Percentiles rank a stretch among this genome's conserved stretches.
These are phyloP conservation scores for Epizoanthus scotinus DNA, from an alignment of 92 coral and sea anemone species.

Conservation along the genomic window DNA sequence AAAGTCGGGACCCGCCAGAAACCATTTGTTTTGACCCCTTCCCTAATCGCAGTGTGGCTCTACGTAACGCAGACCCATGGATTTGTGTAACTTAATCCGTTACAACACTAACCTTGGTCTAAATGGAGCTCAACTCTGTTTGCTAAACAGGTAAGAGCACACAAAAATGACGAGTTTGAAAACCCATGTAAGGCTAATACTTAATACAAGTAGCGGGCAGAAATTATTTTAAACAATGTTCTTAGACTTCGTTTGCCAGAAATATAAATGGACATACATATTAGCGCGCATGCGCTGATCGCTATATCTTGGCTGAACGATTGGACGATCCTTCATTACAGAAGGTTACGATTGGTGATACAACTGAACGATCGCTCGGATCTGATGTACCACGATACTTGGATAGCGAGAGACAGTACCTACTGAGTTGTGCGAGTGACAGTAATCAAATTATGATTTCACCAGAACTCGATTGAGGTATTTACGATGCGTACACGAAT, in stretches of 20 bases:
- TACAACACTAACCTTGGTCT: neutral
- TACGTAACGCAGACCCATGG: too few relatives aligned
- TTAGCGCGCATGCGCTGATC: constrained; percentile 10
- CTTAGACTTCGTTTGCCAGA: neutral
- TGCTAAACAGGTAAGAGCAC: neutral
- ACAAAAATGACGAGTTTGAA: constrained; percentile 15
- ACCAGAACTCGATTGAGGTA: too few relatives aligned
- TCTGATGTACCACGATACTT: too few relatives aligned
- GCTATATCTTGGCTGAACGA: neutral
- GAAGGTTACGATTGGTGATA: neutral
- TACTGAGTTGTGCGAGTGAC: too few relatives aligned
- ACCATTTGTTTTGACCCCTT: too few relatives aligned
- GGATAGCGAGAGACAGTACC: too few relatives aligned
- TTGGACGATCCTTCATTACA: neutral
- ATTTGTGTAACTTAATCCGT: neutral
- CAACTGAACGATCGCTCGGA: too few relatives aligned
- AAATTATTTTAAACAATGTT: neutral
- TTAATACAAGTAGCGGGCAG: constrained; percentile 25
- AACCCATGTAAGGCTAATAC: constrained; percentile 12
- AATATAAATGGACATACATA: neutral
- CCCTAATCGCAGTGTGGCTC: neutral
- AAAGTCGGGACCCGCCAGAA: too few relatives aligned
- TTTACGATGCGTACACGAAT: too few relatives aligned
- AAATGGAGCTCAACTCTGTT: neutral
- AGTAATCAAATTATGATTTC: too few relatives aligned